Evolutionary conservation across 2,888 invertebrate species (phyloP), one percentile per base, ranked within the genome.

Genomic region (Junonia oenone): DNA sequence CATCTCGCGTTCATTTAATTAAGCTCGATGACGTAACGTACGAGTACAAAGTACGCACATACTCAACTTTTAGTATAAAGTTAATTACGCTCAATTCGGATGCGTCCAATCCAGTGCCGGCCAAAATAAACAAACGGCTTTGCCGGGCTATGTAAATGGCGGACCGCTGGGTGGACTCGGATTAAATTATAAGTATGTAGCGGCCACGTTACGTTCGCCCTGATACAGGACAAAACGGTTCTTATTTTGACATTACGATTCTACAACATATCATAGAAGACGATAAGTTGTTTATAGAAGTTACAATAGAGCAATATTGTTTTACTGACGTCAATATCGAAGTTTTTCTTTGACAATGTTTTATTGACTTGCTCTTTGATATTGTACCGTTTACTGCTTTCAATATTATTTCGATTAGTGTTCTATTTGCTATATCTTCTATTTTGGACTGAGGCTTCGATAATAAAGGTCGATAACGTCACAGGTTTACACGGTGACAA

Each of bases 1-100:
- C 31, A 38, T 55, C 31, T 45, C 49, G 27, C 35, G 33, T 45
- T 51, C 38, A 51, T 57, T 54, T 50, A 57, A 50, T 57, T 50
- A 43, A 57, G 31, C 47, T 31, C 53, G 40, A 51, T 48, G 50
- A 56, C 52, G 49, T 51, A 56, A 56, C 38, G 27, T 45, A 56
- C 45, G 43, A 26, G 43, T 26, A 51, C 47, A 56, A 33, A 50
- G 57, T 43, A 53, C 46, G 53, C 54, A 50, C 45, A 51, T 47
- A 56, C 71, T 71, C 68, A 71, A 71, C 67, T 72, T 71, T 64
- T 72, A 76, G 71, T 71, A 71, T 73, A 73, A 79, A 75, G 74
- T 75, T 77, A 78, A 80, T 80, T 80, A 80, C 66, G 65, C 62
- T 61, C 63, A 65, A 69, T 64, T 67, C 67, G 52, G 63, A 63